Evolutionary conservation across 2,888 invertebrate genomes (phyloP).

Genomic region (Notocelia uddmanniana): DNA sequence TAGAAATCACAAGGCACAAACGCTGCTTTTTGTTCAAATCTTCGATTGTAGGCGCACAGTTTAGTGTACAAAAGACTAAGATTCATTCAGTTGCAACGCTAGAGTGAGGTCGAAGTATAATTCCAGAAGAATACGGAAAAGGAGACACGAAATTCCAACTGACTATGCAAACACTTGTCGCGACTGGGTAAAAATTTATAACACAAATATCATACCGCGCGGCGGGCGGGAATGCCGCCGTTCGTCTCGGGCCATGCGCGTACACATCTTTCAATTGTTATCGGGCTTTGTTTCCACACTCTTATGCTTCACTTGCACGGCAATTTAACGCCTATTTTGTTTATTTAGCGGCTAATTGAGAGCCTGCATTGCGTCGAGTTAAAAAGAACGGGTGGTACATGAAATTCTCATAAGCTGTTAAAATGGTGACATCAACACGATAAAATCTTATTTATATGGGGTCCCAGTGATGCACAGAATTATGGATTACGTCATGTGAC

Average conservation of each 20-base stretch:
- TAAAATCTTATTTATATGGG: conserved; percentile 29
- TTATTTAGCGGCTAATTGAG: conserved; percentile 24
- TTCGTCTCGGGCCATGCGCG: conserved; percentile 49
- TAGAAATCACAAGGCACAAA: background rate
- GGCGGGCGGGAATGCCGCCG: conserved; percentile 70
- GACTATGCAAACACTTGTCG: conserved; percentile 74
- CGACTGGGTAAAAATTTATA: conserved; percentile 73
- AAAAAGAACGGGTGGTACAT: background rate
- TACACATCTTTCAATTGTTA: conserved; percentile 36
- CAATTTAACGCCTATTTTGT: conserved; percentile 26
- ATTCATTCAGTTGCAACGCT: conserved; percentile 5
- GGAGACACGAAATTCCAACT: conserved; percentile 67
- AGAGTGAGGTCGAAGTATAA: conserved; percentile 19
- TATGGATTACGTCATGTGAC: conserved; percentile 36
- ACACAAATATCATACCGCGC: conserved; percentile 69
- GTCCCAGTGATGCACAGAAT: conserved; percentile 20
- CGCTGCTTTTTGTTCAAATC: conserved; percentile 2
- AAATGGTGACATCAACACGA: conserved; percentile 38
- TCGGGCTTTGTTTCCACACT: conserved; percentile 10
- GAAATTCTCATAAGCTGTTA: conserved; percentile 1
- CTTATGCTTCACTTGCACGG: conserved; percentile 12
- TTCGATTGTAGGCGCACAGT: background rate
- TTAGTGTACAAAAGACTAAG: conserved; percentile 20
- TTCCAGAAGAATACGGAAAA: conserved; percentile 45
- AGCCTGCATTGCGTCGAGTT: conserved; percentile 3